Evolutionary conservation across 2,797 vertebrate species (phyloP).

Genomic region (Centropyge bicolor): DNA sequence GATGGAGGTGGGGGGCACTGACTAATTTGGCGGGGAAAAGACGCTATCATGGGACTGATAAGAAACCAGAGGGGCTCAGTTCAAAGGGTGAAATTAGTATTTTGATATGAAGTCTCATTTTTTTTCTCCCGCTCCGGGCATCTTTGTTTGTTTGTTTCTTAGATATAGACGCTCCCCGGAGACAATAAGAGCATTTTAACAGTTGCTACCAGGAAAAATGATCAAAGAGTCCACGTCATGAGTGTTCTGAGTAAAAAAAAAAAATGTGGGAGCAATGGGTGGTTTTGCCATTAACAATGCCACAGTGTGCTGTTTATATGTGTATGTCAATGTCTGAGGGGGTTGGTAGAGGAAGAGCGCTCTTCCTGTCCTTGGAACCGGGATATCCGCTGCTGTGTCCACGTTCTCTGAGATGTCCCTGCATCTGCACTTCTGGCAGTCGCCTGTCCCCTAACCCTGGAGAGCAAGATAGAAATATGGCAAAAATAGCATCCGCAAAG

Average conservation of each 20-base stretch:
- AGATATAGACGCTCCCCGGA: slow-evolving; percentile 52
- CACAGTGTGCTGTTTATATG: slow-evolving; percentile 50
- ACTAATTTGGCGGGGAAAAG: slow-evolving; percentile 67
- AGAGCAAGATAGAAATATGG: slow-evolving; percentile 31
- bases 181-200: slow-evolving; percentile 38
- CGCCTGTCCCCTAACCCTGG: slow-evolving; percentile 49
- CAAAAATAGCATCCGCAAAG: slow-evolving; percentile 37
- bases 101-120: slow-evolving; percentile 67
- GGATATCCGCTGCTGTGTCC: slow-evolving; percentile 84
- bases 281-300: slow-evolving; percentile 57
- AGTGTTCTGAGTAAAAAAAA: not conserved
- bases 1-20: slow-evolving; percentile 48
- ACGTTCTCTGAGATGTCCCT: slow-evolving; percentile 65
- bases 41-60: slow-evolving; percentile 74
- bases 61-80: slow-evolving; percentile 73
- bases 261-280: slow-evolving; percentile 14
- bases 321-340: slow-evolving; percentile 56
- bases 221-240: slow-evolving; percentile 49
- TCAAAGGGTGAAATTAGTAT: slow-evolving; percentile 75
- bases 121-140: slow-evolving; percentile 49
- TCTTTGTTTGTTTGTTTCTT: slow-evolving; percentile 69
- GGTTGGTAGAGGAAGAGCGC: slow-evolving; percentile 80
- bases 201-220: slow-evolving; percentile 30
- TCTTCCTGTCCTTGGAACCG: slow-evolving; percentile 86
- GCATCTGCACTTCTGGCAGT: slow-evolving; percentile 48